These are phyloP conservation scores for Tonatia bakeri DNA, from an alignment of 2,113 vertebrate genomes.

Conservation along the genomic window DNA sequence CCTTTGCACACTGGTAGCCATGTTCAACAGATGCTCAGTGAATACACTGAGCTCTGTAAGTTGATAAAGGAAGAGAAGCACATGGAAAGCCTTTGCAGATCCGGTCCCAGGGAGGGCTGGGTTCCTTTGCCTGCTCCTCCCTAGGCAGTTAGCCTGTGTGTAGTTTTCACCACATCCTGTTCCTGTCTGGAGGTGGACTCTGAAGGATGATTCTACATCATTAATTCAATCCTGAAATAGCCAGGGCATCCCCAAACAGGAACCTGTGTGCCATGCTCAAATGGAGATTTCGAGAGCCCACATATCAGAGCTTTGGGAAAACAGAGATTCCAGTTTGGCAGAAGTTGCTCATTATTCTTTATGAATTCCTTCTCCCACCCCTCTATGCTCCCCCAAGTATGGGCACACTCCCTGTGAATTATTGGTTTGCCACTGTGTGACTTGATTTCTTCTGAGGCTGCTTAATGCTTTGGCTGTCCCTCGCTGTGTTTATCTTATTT, in stretches of 20 bases:
- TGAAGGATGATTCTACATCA: not conserved
- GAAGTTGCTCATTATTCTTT: constrained; percentile 41
- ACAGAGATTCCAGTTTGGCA: constrained; percentile 27
- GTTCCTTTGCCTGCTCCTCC: not conserved
- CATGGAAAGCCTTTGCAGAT: not conserved
- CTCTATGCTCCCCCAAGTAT: not conserved
- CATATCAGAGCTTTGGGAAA: not conserved
- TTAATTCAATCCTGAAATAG: not conserved
- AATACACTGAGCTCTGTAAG: not conserved
- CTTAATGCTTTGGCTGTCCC: constrained; percentile 12
- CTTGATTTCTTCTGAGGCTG: constrained; percentile 61
- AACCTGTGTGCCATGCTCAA: not conserved
- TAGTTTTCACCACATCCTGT: not conserved
- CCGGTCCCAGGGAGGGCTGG: not conserved
- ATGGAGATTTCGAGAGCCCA: not conserved
- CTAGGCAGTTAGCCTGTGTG: not conserved
- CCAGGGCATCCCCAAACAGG: not conserved
- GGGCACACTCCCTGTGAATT: not conserved
- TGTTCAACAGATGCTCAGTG: not conserved
- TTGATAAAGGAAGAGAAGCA: not conserved
- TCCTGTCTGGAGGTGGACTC: not conserved
- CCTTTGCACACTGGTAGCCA: not conserved
- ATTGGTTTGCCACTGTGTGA: constrained; percentile 43
- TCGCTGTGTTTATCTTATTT: constrained; percentile 67
- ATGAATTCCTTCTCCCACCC: constrained; percentile 26